Conservation (phyloP, 30 jellyfish, hydroid and myxozoan genomes). For the Aurelia sp. region DNA sequence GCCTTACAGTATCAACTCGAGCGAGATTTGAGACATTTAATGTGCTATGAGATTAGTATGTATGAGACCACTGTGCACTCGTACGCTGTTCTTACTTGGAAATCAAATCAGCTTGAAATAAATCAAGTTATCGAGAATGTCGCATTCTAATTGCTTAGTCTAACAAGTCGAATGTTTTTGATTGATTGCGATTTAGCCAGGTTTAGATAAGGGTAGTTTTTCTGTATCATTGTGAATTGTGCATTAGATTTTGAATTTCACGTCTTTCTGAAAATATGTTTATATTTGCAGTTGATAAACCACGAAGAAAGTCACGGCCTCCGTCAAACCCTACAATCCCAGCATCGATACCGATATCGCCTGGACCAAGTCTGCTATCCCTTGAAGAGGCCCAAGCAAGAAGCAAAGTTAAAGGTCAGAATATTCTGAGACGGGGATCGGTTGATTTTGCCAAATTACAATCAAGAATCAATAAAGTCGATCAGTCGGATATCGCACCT, state of each 20-base stretch:
- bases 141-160: no score
- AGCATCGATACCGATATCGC: conserved; percentile 89
- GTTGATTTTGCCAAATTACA: conserved; percentile 41
- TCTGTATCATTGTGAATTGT: background rate
- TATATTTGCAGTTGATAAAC: conserved; percentile 49
- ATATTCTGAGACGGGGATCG: conserved; percentile 72
- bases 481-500: conserved; percentile 39
- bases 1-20: no score
- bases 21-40: no score
- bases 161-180: no score
- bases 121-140: no score
- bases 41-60: no score
- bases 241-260: background rate
- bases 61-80: no score
- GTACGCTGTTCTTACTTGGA: no score
- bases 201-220: background rate
- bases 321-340: conserved; percentile 84
- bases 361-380: conserved; percentile 93
- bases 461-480: conserved; percentile 32
- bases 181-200: no score
- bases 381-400: conserved; percentile 98
- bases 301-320: conserved; percentile 73
- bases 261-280: background rate
- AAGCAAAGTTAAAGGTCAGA: conserved; percentile 51
- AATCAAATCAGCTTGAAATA: no score